These are phyloP conservation scores for Pachycephus smyrnensis DNA, from an alignment of 2,888 invertebrate genomes.

Conservation along the genomic window DNA sequence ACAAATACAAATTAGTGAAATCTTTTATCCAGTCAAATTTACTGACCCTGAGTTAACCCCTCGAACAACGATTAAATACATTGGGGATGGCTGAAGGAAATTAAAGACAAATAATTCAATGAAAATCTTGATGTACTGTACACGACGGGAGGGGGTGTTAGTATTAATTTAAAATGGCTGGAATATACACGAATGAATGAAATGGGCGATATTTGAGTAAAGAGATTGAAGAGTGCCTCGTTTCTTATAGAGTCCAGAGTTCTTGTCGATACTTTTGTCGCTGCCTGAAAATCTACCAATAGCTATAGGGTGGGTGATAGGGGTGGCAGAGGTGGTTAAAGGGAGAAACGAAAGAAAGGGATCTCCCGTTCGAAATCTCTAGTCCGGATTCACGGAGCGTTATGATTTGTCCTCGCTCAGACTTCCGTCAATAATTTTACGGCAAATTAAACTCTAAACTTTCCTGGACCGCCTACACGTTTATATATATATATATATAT, in stretches of 20 bases:
- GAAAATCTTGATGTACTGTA: not conserved
- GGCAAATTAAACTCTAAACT: slow-evolving; percentile 61
- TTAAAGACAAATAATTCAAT: not conserved
- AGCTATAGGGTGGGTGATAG: not conserved
- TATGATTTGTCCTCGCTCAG: slow-evolving; percentile 60
- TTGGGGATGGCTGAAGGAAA: not conserved
- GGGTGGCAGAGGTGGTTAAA: not conserved
- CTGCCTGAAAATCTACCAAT: not conserved
- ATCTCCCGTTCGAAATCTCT: slow-evolving; percentile 16
- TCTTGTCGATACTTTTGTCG: not conserved
- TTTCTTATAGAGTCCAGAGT: not conserved
- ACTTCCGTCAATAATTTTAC: slow-evolving; percentile 65
- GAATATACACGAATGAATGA: too few relatives aligned
- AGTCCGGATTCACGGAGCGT: slow-evolving; percentile 60
- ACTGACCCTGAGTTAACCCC: not conserved
- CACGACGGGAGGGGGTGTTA: not conserved
- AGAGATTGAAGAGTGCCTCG: not conserved
- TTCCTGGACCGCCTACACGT: slow-evolving; percentile 32
- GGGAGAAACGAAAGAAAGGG: not conserved
- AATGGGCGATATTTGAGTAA: not conserved
- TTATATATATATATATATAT: too few relatives aligned
- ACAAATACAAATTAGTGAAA: not conserved
- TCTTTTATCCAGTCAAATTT: not conserved
- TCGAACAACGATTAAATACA: not conserved
- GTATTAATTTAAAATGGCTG: not conserved